These are phyloP conservation scores for Stigmatopora argus DNA, from an alignment of 2,113 vertebrate genomes.

Conservation along the genomic window DNA sequence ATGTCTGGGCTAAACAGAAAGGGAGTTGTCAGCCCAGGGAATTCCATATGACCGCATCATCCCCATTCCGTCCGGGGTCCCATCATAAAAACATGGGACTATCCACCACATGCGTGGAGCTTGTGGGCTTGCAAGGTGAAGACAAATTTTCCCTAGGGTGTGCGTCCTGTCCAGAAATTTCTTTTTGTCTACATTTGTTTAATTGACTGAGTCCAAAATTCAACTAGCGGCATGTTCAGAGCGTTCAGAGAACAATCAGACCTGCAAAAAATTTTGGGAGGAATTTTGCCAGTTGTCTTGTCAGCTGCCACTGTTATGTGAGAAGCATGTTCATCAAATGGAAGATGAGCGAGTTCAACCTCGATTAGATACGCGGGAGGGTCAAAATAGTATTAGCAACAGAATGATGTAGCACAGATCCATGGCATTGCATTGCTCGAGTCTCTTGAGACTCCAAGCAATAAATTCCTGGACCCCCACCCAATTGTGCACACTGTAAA, in stretches of 20 bases:
- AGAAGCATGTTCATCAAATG: neutral
- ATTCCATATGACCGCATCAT: neutral
- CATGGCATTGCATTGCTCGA: too few relatives aligned
- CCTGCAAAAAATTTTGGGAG: too few relatives aligned
- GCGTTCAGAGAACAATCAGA: too few relatives aligned
- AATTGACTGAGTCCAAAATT: too few relatives aligned
- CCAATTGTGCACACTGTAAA: too few relatives aligned
- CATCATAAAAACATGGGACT: neutral
- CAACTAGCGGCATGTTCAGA: too few relatives aligned
- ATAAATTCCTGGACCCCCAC: too few relatives aligned
- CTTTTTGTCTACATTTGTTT: too few relatives aligned
- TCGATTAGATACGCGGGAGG: neutral
- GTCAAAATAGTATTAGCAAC: neutral
- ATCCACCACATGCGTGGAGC: slow-evolving; percentile 6
- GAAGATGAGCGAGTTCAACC: neutral
- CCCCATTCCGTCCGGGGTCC: neutral
- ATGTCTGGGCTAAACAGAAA: slow-evolving; percentile 1
- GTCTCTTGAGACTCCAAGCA: too few relatives aligned
- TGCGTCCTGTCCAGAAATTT: too few relatives aligned
- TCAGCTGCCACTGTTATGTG: too few relatives aligned
- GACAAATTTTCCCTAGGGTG: neutral
- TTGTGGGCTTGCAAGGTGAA: slow-evolving; percentile 36
- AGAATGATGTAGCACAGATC: neutral
- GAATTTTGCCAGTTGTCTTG: too few relatives aligned
- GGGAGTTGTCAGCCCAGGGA: slow-evolving; percentile 11